Conservation (phyloP, 2,888 invertebrate species). For the Drosophila multiciliata region DNA sequence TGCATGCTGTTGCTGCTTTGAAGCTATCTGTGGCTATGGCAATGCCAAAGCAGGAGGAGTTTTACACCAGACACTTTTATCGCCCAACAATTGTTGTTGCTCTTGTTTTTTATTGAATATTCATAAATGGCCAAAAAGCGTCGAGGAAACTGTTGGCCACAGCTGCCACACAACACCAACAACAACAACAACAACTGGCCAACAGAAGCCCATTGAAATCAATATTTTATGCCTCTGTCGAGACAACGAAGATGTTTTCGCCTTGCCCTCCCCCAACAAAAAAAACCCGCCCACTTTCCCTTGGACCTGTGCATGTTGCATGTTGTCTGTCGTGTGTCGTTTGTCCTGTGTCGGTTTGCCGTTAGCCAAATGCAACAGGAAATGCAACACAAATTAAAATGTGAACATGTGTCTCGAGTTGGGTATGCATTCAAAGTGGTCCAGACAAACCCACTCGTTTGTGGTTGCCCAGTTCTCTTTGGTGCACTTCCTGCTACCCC, state of each 20-base stretch:
- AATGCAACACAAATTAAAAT: slow-evolving; percentile 78
- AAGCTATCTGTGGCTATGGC: slow-evolving; percentile 65
- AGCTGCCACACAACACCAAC: slow-evolving; percentile 27
- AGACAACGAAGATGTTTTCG: slow-evolving; percentile 54
- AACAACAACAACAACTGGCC: slow-evolving; percentile 16
- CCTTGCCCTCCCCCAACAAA: background rate
- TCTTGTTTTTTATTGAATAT: slow-evolving; percentile 81
- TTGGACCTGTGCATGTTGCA: background rate
- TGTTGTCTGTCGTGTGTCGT: background rate
- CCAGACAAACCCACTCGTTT: slow-evolving; percentile 61
- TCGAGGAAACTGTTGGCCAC: slow-evolving; percentile 48
- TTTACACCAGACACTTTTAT: slow-evolving; percentile 80
- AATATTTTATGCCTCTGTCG: slow-evolving; percentile 73
- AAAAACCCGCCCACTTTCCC: too few species aligned
- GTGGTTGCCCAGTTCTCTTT: slow-evolving; percentile 48
- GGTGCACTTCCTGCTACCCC: slow-evolving; percentile 27
- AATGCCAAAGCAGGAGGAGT: slow-evolving; percentile 27
- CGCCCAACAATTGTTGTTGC: slow-evolving; percentile 53
- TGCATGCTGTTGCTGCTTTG: slow-evolving; percentile 30
- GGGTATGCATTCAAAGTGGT: slow-evolving; percentile 41
- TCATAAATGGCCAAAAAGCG: slow-evolving; percentile 78
- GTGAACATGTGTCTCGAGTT: slow-evolving; percentile 64
- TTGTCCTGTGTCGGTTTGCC: background rate
- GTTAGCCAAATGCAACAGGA: slow-evolving; percentile 72
- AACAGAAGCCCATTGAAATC: slow-evolving; percentile 64